Evolutionary conservation across 2,797 vertebrate genomes (phyloP).

Genomic region (Platalea minor): DNA sequence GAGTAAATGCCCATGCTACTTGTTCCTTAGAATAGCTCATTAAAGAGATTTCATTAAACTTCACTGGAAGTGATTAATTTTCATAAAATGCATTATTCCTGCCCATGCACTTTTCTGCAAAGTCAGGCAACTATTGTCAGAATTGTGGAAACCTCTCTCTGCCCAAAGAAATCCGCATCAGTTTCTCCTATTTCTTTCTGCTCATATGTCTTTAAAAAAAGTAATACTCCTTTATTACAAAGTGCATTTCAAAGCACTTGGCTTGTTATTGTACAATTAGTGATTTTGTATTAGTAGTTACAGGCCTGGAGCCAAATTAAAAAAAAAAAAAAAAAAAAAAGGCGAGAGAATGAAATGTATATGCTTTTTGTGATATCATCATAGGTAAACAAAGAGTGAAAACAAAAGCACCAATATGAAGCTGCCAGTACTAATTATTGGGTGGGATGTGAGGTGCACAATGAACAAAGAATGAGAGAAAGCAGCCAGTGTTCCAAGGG

Average conservation of each 20-base stretch:
- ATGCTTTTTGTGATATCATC: constrained; percentile 56
- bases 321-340: background rate
- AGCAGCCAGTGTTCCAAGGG: background rate
- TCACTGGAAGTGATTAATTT: background rate
- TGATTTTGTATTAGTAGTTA: constrained; percentile 50
- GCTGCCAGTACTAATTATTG: constrained; percentile 59
- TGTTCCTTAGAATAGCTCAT: background rate
- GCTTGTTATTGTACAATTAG: constrained; percentile 45
- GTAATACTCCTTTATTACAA: background rate
- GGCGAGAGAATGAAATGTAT: background rate
- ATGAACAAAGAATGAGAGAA: background rate
- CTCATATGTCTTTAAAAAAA: background rate
- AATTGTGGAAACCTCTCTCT: background rate
- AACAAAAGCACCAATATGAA: constrained; percentile 51
- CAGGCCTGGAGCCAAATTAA: constrained; percentile 33
- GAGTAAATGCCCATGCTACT: background rate
- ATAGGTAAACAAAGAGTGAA: constrained; percentile 57
- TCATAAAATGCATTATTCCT: background rate
- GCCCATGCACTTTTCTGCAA: background rate
- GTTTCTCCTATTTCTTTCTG: background rate
- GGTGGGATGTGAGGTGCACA: constrained; percentile 28
- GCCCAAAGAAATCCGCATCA: background rate
- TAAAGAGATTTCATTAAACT: background rate
- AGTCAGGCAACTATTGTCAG: background rate
- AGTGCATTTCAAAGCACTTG: constrained; percentile 57